phyloP scores from a whole-genome alignment of 1,140 invertebrate species.

The Oscheius sp. region DNA sequence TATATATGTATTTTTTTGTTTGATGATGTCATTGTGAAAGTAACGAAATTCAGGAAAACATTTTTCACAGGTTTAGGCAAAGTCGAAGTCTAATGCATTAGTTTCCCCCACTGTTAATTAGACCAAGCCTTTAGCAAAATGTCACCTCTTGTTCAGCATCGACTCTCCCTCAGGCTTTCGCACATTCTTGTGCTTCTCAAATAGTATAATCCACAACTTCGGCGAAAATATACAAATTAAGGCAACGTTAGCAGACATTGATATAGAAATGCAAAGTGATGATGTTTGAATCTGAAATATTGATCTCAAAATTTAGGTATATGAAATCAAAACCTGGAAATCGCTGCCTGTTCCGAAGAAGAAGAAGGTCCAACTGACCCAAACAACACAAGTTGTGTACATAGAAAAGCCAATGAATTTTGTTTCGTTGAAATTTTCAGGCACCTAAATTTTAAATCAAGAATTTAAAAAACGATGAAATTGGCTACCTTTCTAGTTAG shows the following conservation, averaged over 20 bases:
- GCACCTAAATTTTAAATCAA: constrained; percentile 63
- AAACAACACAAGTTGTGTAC: constrained; percentile 76
- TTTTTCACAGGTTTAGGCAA: too few relatives aligned
- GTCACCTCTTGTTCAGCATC: constrained; percentile 51
- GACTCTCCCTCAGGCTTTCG: constrained; percentile 62
- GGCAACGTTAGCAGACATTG: constrained; percentile 65
- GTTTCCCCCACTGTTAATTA: too few relatives aligned
- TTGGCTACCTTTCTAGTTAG: constrained; percentile 69
- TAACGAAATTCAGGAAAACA: too few relatives aligned
- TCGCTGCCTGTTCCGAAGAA: constrained; percentile 69
- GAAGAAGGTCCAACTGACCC: constrained; percentile 74
- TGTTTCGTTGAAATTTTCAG: constrained; percentile 73
- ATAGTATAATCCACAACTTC: constrained; percentile 70
- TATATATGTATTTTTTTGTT: too few relatives aligned
- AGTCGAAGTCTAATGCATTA: too few relatives aligned
- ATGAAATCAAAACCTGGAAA: constrained; percentile 62
- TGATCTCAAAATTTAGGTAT: background rate
- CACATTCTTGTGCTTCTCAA: constrained; percentile 71
- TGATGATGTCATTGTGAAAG: too few relatives aligned
- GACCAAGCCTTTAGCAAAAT: background rate
- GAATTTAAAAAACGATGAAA: background rate
- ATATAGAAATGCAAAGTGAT: constrained; percentile 66
- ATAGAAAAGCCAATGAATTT: constrained; percentile 75
- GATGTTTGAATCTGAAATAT: constrained; percentile 66
- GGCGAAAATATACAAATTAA: constrained; percentile 68